These are phyloP conservation scores for Drosophila serrata DNA, from an alignment of 1,140 invertebrate species.

Conservation along the genomic window DNA sequence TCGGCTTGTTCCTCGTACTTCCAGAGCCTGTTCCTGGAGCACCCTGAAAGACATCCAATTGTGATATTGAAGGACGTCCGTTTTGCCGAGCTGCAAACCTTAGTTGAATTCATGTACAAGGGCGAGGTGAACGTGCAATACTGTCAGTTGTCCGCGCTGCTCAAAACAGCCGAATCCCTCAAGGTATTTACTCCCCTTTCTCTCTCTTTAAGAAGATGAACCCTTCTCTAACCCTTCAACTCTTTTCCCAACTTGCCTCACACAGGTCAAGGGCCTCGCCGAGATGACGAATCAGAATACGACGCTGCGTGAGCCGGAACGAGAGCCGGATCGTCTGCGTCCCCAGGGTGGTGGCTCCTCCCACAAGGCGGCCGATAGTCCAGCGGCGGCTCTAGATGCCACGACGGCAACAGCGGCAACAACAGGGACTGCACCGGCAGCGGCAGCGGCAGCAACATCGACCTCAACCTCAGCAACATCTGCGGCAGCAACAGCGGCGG, in stretches of 20 bases:
- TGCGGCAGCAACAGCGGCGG: constrained; percentile 21
- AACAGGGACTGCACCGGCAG: constrained; percentile 25
- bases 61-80: constrained; percentile 97
- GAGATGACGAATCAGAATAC: constrained; percentile 94
- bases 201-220: not conserved
- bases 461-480: constrained; percentile 13
- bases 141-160: constrained; percentile 94
- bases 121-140: constrained; percentile 97
- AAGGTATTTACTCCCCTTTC: constrained; percentile 86
- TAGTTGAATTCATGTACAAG: constrained; percentile 98
- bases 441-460: constrained; percentile 16
- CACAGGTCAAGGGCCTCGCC: constrained; percentile 93
- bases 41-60: constrained; percentile 96
- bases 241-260: not conserved
- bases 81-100: constrained; percentile 94
- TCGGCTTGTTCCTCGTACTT: constrained; percentile 98
- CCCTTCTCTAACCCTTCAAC: not conserved
- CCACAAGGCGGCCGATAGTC: constrained; percentile 62
- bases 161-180: constrained; percentile 96
- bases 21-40: constrained; percentile 94
- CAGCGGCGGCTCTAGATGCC: constrained; percentile 57
- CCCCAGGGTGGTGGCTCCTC: constrained; percentile 70
- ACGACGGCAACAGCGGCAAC: constrained; percentile 46
- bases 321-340: constrained; percentile 84
- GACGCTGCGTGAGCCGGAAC: constrained; percentile 85